These are phyloP conservation scores for Drosophila picticornis DNA, from an alignment of 2,888 invertebrate genomes.

Conservation along the genomic window DNA sequence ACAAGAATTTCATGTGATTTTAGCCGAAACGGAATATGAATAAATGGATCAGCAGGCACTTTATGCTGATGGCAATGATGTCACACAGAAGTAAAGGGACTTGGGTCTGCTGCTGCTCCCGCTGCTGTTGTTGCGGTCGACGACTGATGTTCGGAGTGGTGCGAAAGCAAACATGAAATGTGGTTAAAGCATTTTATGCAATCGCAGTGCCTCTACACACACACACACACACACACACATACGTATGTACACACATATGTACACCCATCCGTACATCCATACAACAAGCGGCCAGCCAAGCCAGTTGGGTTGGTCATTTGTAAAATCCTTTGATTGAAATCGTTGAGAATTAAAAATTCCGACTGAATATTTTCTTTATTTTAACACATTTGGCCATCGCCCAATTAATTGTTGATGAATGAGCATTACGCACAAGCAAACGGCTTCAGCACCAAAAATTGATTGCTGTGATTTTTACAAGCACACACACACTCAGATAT, in stretches of 20 bases:
- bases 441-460: constrained; percentile 39
- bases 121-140: constrained; percentile 46
- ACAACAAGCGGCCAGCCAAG: constrained; percentile 40
- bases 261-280: background rate
- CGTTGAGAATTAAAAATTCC: constrained; percentile 68
- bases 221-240: constrained; percentile 3
- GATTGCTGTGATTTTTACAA: constrained; percentile 38
- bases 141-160: constrained; percentile 33
- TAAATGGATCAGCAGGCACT: constrained; percentile 47
- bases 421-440: constrained; percentile 36
- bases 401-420: constrained; percentile 64
- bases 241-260: background rate
- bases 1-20: constrained; percentile 42
- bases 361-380: constrained; percentile 66
- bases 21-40: constrained; percentile 43
- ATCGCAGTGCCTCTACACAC: constrained; percentile 46
- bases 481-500: background rate
- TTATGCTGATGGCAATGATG: constrained; percentile 52
- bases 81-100: constrained; percentile 53
- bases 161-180: constrained; percentile 69
- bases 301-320: constrained; percentile 65
- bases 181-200: constrained; percentile 72
- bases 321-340: constrained; percentile 71
- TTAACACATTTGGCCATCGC: constrained; percentile 39
- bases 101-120: constrained; percentile 26